Percentiles rank a stretch among this genome's conserved stretches.
Conservation (phyloP, 2,797 vertebrate species). For the Okamejei kenojei region DNA sequence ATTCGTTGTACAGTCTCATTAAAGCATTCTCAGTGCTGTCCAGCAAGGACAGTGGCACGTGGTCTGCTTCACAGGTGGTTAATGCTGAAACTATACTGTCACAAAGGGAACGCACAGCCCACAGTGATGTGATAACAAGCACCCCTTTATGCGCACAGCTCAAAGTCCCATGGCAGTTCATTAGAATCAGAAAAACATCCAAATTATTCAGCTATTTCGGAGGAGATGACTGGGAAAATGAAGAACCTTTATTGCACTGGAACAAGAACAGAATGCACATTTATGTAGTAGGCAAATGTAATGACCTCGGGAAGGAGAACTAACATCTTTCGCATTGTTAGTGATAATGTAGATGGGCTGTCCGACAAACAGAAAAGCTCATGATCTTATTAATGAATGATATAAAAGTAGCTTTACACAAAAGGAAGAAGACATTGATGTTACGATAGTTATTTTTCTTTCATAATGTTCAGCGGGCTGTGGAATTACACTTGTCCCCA, state of each 20-base stretch:
- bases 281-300: slow-evolving; percentile 23
- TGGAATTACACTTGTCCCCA: neutral
- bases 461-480: neutral
- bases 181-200: slow-evolving; percentile 35
- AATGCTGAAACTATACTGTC: slow-evolving; percentile 33
- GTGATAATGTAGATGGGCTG: neutral
- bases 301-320: slow-evolving; percentile 20
- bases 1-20: slow-evolving; percentile 24
- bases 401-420: neutral
- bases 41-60: slow-evolving; percentile 36
- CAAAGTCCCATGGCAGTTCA: slow-evolving; percentile 36
- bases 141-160: slow-evolving; percentile 30
- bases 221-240: slow-evolving; percentile 40
- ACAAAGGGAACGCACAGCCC: slow-evolving; percentile 26
- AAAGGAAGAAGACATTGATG: neutral
- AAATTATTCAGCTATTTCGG: slow-evolving; percentile 31
- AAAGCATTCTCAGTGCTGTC: slow-evolving; percentile 35
- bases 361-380: neutral
- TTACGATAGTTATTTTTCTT: neutral
- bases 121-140: slow-evolving; percentile 38
- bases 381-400: neutral
- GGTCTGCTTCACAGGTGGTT: slow-evolving; percentile 36
- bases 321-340: neutral
- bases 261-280: slow-evolving; percentile 38
- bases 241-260: slow-evolving; percentile 39